Conservation (phyloP, 2,113 vertebrate genomes). For the Pantherophis guttatus region DNA sequence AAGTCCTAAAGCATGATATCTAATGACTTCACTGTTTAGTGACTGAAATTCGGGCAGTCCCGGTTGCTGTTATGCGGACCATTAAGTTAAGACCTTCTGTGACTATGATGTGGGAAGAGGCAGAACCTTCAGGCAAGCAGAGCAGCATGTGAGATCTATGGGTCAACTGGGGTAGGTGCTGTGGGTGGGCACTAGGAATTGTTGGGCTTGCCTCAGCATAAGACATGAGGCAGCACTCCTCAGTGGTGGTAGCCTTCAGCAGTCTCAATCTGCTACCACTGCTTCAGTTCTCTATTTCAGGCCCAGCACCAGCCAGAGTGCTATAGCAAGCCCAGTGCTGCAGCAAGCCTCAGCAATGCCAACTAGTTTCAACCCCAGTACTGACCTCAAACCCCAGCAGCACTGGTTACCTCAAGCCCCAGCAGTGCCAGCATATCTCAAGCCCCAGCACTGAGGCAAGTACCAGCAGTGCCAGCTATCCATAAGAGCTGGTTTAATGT, state of each 20-base stretch:
- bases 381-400: not conserved
- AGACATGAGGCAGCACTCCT: not conserved
- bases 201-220: not conserved
- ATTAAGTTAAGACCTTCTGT: not conserved
- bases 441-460: not conserved
- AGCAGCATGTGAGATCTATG: not conserved
- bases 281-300: not conserved
- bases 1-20: not conserved
- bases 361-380: not conserved
- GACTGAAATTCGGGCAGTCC: not conserved
- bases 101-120: not conserved
- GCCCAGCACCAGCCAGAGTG: not conserved
- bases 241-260: not conserved
- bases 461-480: not conserved
- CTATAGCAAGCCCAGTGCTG: not conserved
- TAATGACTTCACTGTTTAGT: not conserved
- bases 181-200: not conserved
- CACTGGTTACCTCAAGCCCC: not conserved
- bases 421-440: not conserved
- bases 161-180: not conserved
- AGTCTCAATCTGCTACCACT: not conserved
- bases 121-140: not conserved
- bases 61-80: not conserved
- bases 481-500: not conserved
- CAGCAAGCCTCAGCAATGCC: not conserved